A percentile compares a stretch with the other conserved stretches of the same genome.
Conservation (phyloP, 2,113 vertebrate species). For the Anoura caudifer region DNA sequence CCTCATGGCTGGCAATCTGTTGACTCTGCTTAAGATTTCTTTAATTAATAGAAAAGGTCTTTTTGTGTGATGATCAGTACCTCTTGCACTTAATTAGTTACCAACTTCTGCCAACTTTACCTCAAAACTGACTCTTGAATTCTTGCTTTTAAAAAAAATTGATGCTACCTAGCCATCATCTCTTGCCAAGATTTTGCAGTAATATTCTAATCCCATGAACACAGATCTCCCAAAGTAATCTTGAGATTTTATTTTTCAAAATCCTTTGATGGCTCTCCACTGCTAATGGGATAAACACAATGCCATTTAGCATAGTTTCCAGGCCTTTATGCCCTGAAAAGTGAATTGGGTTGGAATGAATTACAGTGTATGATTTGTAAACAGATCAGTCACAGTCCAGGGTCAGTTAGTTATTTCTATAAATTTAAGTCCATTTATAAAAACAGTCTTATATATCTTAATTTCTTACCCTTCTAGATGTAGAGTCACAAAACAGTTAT, state of each 20-base stretch:
- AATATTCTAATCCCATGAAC: constrained; percentile 13
- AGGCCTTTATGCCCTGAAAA: background rate
- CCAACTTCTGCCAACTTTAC: background rate
- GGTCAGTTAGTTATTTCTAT: constrained; percentile 29
- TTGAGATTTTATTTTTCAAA: constrained; percentile 41
- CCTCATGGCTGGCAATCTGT: background rate
- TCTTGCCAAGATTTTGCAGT: constrained; percentile 12
- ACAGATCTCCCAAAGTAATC: background rate
- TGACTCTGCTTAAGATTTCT: background rate
- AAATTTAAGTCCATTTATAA: constrained; percentile 42
- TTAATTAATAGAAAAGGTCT: background rate
- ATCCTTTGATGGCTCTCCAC: background rate
- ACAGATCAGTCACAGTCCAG: background rate
- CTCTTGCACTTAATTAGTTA: background rate
- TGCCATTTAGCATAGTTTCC: background rate
- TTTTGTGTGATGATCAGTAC: background rate
- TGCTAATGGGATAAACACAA: constrained; percentile 18
- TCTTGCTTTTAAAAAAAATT: background rate
- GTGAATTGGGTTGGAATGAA: background rate
- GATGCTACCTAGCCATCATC: background rate
- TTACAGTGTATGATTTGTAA: constrained; percentile 38
- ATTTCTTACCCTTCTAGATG: constrained; percentile 24
- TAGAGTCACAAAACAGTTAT: constrained; percentile 28
- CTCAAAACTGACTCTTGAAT: background rate
- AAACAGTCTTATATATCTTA: background rate